Evolutionary conservation across 2,113 vertebrate species (phyloP), one percentile per base, ranked within the genome.

Genomic region (Lophochroa leadbeateri): DNA sequence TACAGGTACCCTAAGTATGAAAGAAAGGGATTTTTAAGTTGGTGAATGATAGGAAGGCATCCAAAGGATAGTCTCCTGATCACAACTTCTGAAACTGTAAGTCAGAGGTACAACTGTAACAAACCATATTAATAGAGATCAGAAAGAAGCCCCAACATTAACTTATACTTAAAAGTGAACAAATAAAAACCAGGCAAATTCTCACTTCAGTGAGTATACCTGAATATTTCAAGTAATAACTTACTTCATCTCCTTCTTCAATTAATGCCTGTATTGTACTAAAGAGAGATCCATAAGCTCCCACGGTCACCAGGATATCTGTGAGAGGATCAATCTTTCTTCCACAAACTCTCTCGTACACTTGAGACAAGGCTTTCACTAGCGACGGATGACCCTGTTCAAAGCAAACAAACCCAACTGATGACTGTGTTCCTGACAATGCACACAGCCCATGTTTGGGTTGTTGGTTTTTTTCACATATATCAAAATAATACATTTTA

Each of bases 251-350:
- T 74, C 98, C 99, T 43, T 98, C 98, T 47, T 99, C 98, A 83
- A 99, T 97, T 75, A 99, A 96, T 31, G 96, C 99, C 76, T 99
- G 99, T 86, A 99, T 97, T 87, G 98, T 92, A 92, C 98, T 98
- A 76, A 99, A 99, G 55, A 99, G 98, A 89, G 99, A 99, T 18
- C 99, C 99, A 44, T 99, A 99, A 46, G 97, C 99, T 81, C 99
- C 99, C 6, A 99, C 98, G 2, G 99, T 99, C 64, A 99, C 99
- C 89, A 99, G 96, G 85, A 99, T 98, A 94, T 99, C 99, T 95
- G 98, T 98, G 61, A 99, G 95, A 37, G 99, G 99, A 91, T 99
- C 98, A 8, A 99, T 98, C 70, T 97, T 90, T 19, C 98, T 98
- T 58, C 97, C 98, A 90, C 96, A 98, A 71, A 99, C 95, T 88